Base-by-base conservation (phyloP, 2,113 vertebrate genomes). In the Cyrtonyx montezumae region DNA sequence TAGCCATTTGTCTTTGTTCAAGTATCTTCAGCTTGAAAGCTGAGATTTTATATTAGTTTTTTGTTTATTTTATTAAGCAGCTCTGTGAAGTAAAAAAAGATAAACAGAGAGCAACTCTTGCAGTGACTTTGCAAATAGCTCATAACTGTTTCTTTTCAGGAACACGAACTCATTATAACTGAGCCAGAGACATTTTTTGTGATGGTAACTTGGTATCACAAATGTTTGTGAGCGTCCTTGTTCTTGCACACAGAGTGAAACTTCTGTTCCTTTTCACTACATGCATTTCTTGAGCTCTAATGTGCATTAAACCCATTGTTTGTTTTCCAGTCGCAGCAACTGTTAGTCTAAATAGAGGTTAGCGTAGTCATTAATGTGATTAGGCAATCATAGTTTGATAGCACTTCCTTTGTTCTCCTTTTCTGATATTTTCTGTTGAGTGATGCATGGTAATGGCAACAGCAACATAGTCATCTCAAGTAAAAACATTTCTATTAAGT, bases 31-130 rank as follows among this genome's bases (percentile, higher is more conserved):
- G 9, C 42, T 14, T 19, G 40, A 79, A 66, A 26, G 30, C 40
- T 2, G 0, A 5, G 8, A 1, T 56, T 67, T 59, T 55, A 9
- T 4, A 12, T 84, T 34, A 84, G 7, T 0, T 25, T 62, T 32
- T 43, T 8, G 30, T 32, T 66, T 58, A 19, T 83, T 78, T 75
- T 92, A 71, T 75, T 79, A 65, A 81, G 23, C 30, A 81, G 5
- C 23, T 74, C 30, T 69, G 23, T 42, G 4, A 3, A 58, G 40
- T 7, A 32, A 61, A 65, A 53, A 55, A 16, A 73, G 8, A 87
- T 45, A 16, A 78, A 51, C 16, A 49, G 13, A 69, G 8, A 87
- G 45, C 16, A 78, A 43, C 16, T 19, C 28, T 82, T 79, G 8
- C 83, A 78, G 16, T 59, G 63, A 81, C 13, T 0, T 0, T 51